Evolutionary conservation across 2,797 vertebrate genomes (phyloP).

Genomic region (Intellagama lesueurii): DNA sequence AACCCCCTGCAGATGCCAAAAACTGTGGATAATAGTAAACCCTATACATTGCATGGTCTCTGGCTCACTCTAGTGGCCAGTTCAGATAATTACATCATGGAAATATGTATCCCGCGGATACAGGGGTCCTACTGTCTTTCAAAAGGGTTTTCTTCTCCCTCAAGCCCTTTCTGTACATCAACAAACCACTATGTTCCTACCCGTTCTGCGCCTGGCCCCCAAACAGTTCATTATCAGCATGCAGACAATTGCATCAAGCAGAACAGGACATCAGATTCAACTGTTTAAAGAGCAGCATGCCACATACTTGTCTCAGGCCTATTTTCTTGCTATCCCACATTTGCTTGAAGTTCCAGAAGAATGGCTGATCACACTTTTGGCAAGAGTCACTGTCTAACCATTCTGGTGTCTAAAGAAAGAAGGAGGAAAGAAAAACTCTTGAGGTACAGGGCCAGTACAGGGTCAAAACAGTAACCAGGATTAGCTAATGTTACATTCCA

Average conservation of each 20-base stretch:
- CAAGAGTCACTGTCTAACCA: slow-evolving; percentile 99
- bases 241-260: not conserved
- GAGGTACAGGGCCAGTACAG: slow-evolving; percentile 8
- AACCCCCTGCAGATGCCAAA: no score
- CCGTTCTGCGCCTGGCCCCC: not conserved
- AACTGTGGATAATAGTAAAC: no score
- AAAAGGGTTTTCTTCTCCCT: no score
- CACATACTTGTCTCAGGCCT: slow-evolving; percentile 92
- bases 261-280: not conserved
- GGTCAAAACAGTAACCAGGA: not conserved
- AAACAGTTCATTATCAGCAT: not conserved
- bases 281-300: not conserved
- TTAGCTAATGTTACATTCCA: not conserved
- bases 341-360: slow-evolving; percentile 99
- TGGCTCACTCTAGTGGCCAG: no score
- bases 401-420: slow-evolving; percentile 90
- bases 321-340: slow-evolving; percentile 99
- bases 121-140: no score
- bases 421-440: not conserved
- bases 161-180: not conserved
- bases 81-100: no score
- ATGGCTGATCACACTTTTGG: slow-evolving; percentile 98
- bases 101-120: no score
- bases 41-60: no score
- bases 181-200: no score